A percentile compares a stretch with the other conserved stretches of the same genome.
Evolutionary conservation across 2,797 vertebrate genomes (phyloP).

Genomic region (Kryptolebias ocellatus): DNA sequence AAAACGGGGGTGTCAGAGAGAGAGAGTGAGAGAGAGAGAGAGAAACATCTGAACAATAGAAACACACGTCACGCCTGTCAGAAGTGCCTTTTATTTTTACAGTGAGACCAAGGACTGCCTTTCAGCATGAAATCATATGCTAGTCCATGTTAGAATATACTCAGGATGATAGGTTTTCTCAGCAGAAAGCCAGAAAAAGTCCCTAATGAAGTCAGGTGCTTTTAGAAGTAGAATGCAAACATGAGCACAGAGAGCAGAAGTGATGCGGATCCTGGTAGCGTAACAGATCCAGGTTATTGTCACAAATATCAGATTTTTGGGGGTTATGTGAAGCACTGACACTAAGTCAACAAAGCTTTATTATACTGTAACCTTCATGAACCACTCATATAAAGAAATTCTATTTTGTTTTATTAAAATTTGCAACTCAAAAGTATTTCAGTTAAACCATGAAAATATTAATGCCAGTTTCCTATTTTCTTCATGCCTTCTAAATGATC

Average conservation of each 20-base stretch:
- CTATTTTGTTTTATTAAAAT: no score
- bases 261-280: constrained; percentile 3
- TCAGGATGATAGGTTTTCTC: constrained; percentile 22
- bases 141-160: constrained; percentile 34
- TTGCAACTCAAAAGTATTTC: no score
- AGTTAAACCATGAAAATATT: no score
- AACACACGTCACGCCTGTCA: constrained; percentile 63
- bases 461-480: no score
- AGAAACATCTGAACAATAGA: constrained; percentile 67
- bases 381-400: not conserved
- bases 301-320: not conserved
- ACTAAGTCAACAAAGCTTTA: not conserved
- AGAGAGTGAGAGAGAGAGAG: no score
- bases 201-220: constrained; percentile 26
- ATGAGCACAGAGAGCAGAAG: constrained; percentile 10
- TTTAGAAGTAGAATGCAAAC: constrained; percentile 14
- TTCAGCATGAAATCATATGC: constrained; percentile 44
- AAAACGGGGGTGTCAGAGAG: constrained; percentile 46
- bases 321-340: not conserved
- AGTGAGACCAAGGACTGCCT: constrained; percentile 44
- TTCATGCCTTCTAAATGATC: no score
- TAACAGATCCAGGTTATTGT: constrained; percentile 15
- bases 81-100: constrained; percentile 61
- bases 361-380: not conserved
- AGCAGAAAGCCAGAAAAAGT: constrained; percentile 17